phyloP scores from a whole-genome alignment of 2,113 vertebrate genomes.

The Sebastes fasciatus region DNA sequence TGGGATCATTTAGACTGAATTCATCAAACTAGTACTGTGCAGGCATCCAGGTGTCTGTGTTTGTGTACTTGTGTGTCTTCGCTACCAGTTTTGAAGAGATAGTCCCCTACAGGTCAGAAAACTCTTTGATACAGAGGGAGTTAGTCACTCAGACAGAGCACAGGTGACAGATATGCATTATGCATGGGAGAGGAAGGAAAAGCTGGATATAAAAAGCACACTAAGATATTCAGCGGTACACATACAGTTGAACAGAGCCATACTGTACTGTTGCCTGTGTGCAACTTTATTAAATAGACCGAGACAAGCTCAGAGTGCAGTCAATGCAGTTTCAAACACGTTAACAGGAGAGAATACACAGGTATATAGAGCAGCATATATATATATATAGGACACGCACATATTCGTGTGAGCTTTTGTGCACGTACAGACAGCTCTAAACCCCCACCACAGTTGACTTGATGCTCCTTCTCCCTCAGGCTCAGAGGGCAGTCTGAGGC shows the following conservation, averaged over 20 bases:
- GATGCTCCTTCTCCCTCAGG: constrained; percentile 40
- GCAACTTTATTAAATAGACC: constrained; percentile 57
- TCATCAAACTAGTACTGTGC: constrained; percentile 23
- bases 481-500: constrained; percentile 56
- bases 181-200: constrained; percentile 68
- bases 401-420: constrained; percentile 16
- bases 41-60: constrained; percentile 18
- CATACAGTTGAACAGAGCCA: constrained; percentile 52
- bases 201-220: constrained; percentile 77
- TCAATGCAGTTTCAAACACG: constrained; percentile 44
- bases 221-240: constrained; percentile 75
- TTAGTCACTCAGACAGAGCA: constrained; percentile 75
- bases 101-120: constrained; percentile 71
- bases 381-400: background rate
- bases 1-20: constrained; percentile 2
- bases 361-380: constrained; percentile 14
- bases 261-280: constrained; percentile 56
- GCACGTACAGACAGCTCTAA: constrained; percentile 23
- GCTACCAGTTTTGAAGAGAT: constrained; percentile 29
- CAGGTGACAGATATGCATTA: constrained; percentile 82
- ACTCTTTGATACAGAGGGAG: constrained; percentile 70
- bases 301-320: constrained; percentile 23
- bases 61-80: constrained; percentile 38
- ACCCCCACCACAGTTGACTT: constrained; percentile 17
- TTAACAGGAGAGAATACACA: constrained; percentile 34